Evolutionary conservation across 2,797 vertebrate genomes (phyloP).

Genomic region (Carcharodon carcharias): DNA sequence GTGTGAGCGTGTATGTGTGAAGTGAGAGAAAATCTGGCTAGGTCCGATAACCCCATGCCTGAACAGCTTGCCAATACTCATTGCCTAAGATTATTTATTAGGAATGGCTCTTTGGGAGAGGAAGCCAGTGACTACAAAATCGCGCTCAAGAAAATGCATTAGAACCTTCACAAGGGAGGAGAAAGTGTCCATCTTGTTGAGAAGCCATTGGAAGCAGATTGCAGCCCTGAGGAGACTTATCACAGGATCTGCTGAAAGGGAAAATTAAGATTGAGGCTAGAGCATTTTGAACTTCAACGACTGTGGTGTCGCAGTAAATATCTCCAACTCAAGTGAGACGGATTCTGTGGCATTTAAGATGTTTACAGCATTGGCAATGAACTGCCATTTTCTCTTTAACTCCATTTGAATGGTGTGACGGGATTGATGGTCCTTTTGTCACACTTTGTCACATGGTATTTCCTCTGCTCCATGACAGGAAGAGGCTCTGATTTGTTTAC

Average conservation of each 20-base stretch:
- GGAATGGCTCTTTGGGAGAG: not conserved
- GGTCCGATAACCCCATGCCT: not conserved
- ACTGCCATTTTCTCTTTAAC: conserved; percentile 29
- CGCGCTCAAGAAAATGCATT: not conserved
- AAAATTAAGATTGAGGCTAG: not conserved
- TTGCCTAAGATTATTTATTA: not conserved
- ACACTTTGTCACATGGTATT: conserved; percentile 32
- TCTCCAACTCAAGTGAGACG: conserved; percentile 24
- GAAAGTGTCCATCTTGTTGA: not conserved
- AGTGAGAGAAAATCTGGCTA: not conserved
- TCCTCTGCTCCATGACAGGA: not conserved
- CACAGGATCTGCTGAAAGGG: not conserved
- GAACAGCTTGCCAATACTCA: not conserved
- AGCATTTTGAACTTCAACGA: not conserved
- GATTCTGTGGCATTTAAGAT: conserved; percentile 25
- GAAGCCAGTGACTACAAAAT: not conserved
- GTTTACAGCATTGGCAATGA: conserved; percentile 14
- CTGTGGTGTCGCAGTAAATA: conserved; percentile 11
- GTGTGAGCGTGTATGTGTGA: not conserved
- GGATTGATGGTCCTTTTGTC: conserved; percentile 25
- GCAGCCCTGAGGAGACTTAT: not conserved
- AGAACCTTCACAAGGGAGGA: not conserved
- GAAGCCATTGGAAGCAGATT: not conserved
- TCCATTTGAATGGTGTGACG: conserved; percentile 25
- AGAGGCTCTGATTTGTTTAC: conserved; percentile 21